Percentiles rank a stretch among this genome's conserved stretches.
phyloP scores from a whole-genome alignment of 2,888 invertebrate genomes.

The Microplitis manilae region DNA sequence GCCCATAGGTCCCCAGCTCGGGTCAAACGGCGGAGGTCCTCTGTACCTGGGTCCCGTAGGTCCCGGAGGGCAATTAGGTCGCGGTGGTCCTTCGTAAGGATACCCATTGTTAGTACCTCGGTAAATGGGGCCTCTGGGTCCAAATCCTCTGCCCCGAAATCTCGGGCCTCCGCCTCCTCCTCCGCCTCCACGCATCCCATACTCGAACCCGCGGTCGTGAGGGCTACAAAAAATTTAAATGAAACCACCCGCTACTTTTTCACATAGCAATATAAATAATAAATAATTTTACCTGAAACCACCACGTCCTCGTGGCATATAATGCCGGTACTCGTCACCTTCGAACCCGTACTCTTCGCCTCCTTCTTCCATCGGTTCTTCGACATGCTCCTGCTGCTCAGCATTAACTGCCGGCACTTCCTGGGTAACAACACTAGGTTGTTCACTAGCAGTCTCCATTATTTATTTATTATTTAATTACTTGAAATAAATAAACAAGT shows the following conservation, averaged over 20 bases:
- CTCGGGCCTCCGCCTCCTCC: constrained; percentile 76
- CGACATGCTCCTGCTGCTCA: constrained; percentile 57
- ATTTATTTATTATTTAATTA: not conserved
- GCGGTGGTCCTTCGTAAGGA: constrained; percentile 73
- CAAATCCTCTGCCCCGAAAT: constrained; percentile 79
- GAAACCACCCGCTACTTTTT: not conserved
- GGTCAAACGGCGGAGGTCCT: constrained; percentile 77
- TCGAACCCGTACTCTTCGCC: constrained; percentile 69
- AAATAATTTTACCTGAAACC: constrained; percentile 71
- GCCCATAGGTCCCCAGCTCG: constrained; percentile 81
- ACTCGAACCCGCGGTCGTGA: constrained; percentile 48
- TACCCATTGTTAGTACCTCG: constrained; percentile 73
- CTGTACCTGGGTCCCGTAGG: constrained; percentile 72
- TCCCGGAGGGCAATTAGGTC: constrained; percentile 71
- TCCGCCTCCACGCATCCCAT: constrained; percentile 65
- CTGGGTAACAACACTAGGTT: constrained; percentile 35
- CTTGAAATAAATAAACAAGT: constrained; percentile 35
- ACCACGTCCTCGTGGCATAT: constrained; percentile 72
- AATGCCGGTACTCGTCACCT: constrained; percentile 72
- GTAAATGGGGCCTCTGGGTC: constrained; percentile 73
- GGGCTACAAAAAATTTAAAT: constrained; percentile 35
- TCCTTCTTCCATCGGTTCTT: constrained; percentile 65
- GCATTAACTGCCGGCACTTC: constrained; percentile 28
- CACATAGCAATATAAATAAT: not conserved
- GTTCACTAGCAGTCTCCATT: constrained; percentile 49